Percentiles rank a stretch among this genome's conserved stretches.
phyloP scores from a whole-genome alignment of 2,113 vertebrate genomes.

The Myrmecophaga tridactyla region DNA sequence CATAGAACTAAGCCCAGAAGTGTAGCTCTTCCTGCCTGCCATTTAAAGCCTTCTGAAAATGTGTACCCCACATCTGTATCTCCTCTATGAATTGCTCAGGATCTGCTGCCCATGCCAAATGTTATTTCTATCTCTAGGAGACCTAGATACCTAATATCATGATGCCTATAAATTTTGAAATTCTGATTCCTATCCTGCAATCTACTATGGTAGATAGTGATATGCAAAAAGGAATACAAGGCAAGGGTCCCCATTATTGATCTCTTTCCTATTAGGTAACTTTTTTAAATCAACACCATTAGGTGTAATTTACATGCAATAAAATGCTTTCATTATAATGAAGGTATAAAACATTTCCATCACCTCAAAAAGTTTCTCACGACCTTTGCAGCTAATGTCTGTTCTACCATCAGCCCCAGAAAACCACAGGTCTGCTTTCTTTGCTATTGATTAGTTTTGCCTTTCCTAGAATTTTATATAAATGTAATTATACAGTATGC shows the following conservation, averaged over 20 bases:
- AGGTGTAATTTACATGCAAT: not conserved
- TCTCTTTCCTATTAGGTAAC: not conserved
- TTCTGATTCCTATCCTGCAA: not conserved
- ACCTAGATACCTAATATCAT: not conserved
- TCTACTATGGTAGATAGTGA: not conserved
- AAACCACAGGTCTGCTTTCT: not conserved
- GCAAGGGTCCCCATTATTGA: not conserved
- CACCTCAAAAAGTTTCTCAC: not conserved
- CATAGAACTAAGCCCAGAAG: too few relatives aligned
- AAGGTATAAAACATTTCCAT: not conserved
- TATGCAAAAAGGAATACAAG: not conserved
- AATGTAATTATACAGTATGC: not conserved
- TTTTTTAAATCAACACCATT: not conserved
- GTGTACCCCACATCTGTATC: not conserved
- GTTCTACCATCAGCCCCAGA: not conserved
- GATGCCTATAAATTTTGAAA: not conserved
- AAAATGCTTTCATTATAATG: not conserved
- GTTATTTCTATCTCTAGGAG: not conserved
- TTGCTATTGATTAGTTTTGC: not conserved
- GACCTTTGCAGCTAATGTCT: not conserved
- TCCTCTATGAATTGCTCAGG: not conserved
- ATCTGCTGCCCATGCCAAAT: not conserved
- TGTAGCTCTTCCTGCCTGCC: not conserved
- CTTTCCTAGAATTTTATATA: conserved; percentile 27
- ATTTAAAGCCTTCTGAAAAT: not conserved